Conservation (phyloP, 2,797 vertebrate species). For the Girardinus metallicus region DNA sequence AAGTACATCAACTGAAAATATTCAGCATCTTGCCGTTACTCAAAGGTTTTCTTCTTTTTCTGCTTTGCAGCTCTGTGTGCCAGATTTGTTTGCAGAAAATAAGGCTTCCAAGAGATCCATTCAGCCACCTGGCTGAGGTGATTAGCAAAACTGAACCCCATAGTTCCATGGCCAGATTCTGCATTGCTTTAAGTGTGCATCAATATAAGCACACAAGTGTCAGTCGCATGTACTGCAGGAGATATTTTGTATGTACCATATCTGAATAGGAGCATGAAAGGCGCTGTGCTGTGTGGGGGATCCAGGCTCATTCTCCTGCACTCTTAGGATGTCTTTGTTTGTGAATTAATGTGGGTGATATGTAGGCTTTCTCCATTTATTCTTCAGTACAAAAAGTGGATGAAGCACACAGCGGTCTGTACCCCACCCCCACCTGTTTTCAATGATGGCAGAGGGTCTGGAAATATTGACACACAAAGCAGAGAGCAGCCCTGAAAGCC, state of each 20-base stretch:
- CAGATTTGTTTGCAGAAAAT: slow-evolving; percentile 54
- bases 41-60: slow-evolving; percentile 21
- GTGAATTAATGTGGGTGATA: slow-evolving; percentile 21
- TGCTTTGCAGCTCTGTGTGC: neutral
- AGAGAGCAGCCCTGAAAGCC: slow-evolving; percentile 70
- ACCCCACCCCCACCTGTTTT: slow-evolving; percentile 6
- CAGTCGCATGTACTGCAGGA: slow-evolving; percentile 40
- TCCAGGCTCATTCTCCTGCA: slow-evolving; percentile 47
- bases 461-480: slow-evolving; percentile 73
- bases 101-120: slow-evolving; percentile 63
- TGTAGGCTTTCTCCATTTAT: slow-evolving; percentile 30
- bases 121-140: slow-evolving; percentile 76
- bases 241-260: slow-evolving; percentile 18
- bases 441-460: slow-evolving; percentile 59
- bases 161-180: slow-evolving; percentile 63
- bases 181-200: slow-evolving; percentile 63
- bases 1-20: slow-evolving; percentile 21
- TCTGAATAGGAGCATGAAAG: slow-evolving; percentile 33
- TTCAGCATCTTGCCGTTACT: slow-evolving; percentile 32
- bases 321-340: slow-evolving; percentile 77
- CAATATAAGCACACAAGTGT: slow-evolving; percentile 61
- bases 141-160: slow-evolving; percentile 78
- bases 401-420: slow-evolving; percentile 28
- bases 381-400: slow-evolving; percentile 52
- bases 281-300: slow-evolving; percentile 35